These are phyloP conservation scores for Microvelia longipes DNA, from an alignment of 1,140 invertebrate genomes.

Conservation along the genomic window DNA sequence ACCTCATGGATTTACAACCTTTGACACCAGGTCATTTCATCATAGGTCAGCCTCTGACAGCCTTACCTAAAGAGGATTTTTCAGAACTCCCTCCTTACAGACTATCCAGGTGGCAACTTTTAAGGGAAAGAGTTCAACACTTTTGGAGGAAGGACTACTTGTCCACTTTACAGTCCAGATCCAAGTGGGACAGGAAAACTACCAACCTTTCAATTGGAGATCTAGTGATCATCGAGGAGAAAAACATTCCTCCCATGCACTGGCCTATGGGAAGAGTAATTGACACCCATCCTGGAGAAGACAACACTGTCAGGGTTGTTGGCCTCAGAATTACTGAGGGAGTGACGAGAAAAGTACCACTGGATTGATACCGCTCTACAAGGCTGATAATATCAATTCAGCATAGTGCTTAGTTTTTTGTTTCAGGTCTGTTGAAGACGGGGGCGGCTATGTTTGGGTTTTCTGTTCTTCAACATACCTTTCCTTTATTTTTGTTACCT, in stretches of 20 bases:
- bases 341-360: too few species aligned
- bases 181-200: conserved; percentile 19
- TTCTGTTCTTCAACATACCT: too few species aligned
- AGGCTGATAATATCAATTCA: too few species aligned
- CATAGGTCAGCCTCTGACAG: background rate
- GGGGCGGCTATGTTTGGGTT: too few species aligned
- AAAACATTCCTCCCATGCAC: background rate
- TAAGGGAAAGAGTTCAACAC: conserved; percentile 9
- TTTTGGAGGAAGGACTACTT: conserved; percentile 28
- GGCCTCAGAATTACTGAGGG: conserved; percentile 25
- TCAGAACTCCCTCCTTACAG: background rate
- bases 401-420: too few species aligned
- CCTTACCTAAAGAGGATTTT: background rate
- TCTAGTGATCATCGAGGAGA: conserved; percentile 14
- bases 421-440: too few species aligned
- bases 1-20: background rate
- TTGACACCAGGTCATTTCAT: background rate
- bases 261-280: conserved; percentile 21
- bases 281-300: conserved; percentile 15
- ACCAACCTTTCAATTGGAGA: conserved; percentile 7
- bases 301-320: conserved; percentile 17
- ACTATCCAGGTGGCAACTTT: background rate
- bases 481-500: too few species aligned
- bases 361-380: too few species aligned
- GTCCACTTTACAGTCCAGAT: conserved; percentile 18